Percentiles rank a stretch among this genome's conserved stretches.
Conservation (phyloP, 2,888 invertebrate species). For the Standfussiana lucernea region DNA sequence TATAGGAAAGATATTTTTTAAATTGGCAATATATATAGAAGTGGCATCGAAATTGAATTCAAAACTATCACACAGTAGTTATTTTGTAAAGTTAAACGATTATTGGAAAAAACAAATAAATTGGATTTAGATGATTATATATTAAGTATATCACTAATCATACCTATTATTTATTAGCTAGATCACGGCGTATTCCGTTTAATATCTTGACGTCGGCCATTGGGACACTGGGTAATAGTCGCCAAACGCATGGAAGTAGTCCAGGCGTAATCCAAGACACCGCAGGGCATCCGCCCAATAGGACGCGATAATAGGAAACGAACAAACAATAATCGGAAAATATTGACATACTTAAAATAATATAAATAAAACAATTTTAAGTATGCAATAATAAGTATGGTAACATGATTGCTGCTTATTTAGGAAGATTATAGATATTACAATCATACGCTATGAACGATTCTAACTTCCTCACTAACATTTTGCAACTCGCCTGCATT, state of each 20-base stretch:
- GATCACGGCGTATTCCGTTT: conserved; percentile 24
- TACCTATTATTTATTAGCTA: conserved; percentile 20
- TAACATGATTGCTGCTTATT: conserved; percentile 17
- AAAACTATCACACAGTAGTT: neutral
- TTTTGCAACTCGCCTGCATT: neutral
- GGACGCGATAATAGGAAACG: conserved; percentile 33
- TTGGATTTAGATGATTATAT: neutral
- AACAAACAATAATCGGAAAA: conserved; percentile 54
- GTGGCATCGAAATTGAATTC: neutral
- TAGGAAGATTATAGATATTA: neutral
- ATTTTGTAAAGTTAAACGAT: neutral
- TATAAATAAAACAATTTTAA: too few relatives aligned
- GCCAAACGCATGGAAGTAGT: conserved; percentile 56
- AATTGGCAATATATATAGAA: neutral
- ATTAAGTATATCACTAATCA: conserved; percentile 18
- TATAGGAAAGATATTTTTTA: neutral
- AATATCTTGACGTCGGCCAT: conserved; percentile 47
- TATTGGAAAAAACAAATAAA: neutral
- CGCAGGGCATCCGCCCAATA: conserved; percentile 52
- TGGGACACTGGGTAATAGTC: conserved; percentile 44
- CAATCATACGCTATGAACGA: neutral
- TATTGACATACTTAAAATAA: conserved; percentile 24
- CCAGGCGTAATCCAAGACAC: conserved; percentile 55
- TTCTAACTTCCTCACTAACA: conserved; percentile 16
- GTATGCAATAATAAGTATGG: too few relatives aligned